A percentile compares a stretch with the other conserved stretches of the same genome.
These are phyloP conservation scores for Pseudochromis fuscus DNA, from an alignment of 2,797 vertebrate genomes.

Conservation along the genomic window DNA sequence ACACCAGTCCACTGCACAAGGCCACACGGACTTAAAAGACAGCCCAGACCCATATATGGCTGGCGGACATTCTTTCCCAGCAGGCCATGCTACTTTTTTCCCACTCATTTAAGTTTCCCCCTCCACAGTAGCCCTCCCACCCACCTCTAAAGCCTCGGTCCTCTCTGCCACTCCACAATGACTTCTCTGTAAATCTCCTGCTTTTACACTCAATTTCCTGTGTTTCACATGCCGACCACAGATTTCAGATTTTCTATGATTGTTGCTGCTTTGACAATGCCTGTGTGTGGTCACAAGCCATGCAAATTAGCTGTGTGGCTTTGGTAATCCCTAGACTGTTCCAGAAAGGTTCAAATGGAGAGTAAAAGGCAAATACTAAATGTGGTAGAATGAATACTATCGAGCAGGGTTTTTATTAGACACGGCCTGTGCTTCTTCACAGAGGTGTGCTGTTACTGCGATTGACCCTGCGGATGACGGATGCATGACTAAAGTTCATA, in stretches of 20 bases:
- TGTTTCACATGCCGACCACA: conserved; percentile 40
- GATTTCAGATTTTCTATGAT: conserved; percentile 41
- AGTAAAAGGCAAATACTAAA: conserved; percentile 7
- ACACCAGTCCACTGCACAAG: conserved; percentile 38
- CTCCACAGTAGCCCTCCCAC: conserved; percentile 45
- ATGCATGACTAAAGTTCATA: conserved; percentile 35
- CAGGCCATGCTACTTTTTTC: conserved; percentile 64
- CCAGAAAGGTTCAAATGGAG: conserved; percentile 14
- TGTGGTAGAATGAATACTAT: conserved; percentile 13
- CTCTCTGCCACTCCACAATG: conserved; percentile 60
- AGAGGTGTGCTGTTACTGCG: conserved; percentile 16
- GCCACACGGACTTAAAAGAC: conserved; percentile 55
- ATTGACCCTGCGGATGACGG: conserved; percentile 32
- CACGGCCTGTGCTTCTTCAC: conserved; percentile 10
- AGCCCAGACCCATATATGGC: conserved; percentile 60
- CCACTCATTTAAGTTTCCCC: conserved; percentile 67
- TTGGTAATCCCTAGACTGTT: conserved; percentile 4
- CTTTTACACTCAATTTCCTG: conserved; percentile 42
- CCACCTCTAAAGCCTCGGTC: conserved; percentile 40
- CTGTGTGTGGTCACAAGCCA: neutral
- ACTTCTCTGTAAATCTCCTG: conserved; percentile 60
- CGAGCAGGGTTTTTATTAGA: conserved; percentile 23
- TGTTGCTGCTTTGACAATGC: conserved; percentile 14
- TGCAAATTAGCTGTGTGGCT: conserved; percentile 16
- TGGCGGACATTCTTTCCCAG: conserved; percentile 74